These are phyloP conservation scores for Diorhabda carinulata DNA, from an alignment of 1,140 invertebrate genomes.

Conservation along the genomic window DNA sequence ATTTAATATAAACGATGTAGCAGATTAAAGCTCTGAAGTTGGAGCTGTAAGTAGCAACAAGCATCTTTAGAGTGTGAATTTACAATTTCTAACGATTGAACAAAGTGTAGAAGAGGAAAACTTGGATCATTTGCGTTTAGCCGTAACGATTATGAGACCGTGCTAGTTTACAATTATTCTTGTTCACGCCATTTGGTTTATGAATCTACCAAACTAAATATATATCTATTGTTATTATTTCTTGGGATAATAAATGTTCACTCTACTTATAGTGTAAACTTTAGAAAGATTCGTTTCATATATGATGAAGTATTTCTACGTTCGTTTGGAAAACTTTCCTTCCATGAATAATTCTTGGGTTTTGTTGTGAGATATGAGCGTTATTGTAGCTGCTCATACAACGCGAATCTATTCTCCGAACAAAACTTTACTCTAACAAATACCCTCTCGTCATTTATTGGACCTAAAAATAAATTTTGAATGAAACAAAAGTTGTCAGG, in stretches of 20 bases:
- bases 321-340: too few relatives aligned
- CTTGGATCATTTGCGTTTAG: conserved; percentile 1
- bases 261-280: not conserved
- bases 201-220: not conserved
- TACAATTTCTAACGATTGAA: not conserved
- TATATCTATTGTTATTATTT: not conserved
- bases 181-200: not conserved
- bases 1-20: too few relatives aligned
- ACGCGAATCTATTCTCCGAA: too few relatives aligned
- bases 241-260: not conserved
- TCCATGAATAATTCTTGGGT: too few relatives aligned
- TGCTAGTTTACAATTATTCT: conserved; percentile 1
- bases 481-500: too few relatives aligned
- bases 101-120: conserved; percentile 1
- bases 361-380: too few relatives aligned
- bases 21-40: too few relatives aligned
- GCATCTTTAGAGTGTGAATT: not conserved
- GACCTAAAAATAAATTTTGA: too few relatives aligned
- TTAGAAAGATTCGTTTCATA: not conserved
- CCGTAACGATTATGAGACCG: not conserved
- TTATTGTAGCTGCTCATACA: too few relatives aligned
- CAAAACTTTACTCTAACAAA: too few relatives aligned
- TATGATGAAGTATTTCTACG: too few relatives aligned
- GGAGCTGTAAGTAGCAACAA: not conserved
- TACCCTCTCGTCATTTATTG: too few relatives aligned